Conservation (phyloP, 1,140 invertebrate genomes). For the Aphaenogaster rudis region DNA sequence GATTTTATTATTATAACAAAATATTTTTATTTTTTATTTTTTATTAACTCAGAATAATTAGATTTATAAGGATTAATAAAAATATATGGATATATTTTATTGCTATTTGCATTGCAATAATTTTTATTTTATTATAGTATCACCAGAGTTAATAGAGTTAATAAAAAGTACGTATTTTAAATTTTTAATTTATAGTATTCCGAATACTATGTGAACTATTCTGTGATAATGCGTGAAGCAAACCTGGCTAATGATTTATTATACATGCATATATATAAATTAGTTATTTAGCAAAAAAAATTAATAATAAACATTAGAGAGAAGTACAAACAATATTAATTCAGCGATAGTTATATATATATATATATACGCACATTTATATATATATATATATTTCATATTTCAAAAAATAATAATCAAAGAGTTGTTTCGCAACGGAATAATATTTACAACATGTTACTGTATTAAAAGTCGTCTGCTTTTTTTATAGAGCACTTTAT, state of each 20-base stretch:
- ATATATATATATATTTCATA: not conserved
- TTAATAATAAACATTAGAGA: constrained; percentile 1
- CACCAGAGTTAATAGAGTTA: not conserved
- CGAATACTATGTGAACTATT: constrained; percentile 32
- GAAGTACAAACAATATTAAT: constrained; percentile 6
- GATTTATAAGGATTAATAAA: not conserved
- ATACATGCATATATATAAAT: constrained; percentile 24
- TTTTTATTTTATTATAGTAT: constrained; percentile 15
- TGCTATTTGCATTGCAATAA: not conserved
- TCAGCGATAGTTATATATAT: constrained; percentile 4
- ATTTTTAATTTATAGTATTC: constrained; percentile 15
- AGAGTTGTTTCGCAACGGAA: constrained; percentile 12
- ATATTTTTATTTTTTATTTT: constrained; percentile 4
- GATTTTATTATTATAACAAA: not conserved
- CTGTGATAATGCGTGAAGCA: constrained; percentile 73
- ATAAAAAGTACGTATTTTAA: not conserved
- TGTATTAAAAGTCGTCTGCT: not conserved
- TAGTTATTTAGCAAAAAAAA: not conserved
- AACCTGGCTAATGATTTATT: constrained; percentile 21
- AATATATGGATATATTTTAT: constrained; percentile 10
- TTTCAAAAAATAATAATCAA: constrained; percentile 10
- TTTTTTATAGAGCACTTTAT: constrained; percentile 25
- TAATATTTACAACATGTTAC: constrained; percentile 29
- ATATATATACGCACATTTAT: constrained; percentile 2
- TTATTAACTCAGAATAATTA: not conserved